These are phyloP conservation scores for Machimus atricapillus DNA, from an alignment of 2,888 invertebrate genomes.

Conservation along the genomic window DNA sequence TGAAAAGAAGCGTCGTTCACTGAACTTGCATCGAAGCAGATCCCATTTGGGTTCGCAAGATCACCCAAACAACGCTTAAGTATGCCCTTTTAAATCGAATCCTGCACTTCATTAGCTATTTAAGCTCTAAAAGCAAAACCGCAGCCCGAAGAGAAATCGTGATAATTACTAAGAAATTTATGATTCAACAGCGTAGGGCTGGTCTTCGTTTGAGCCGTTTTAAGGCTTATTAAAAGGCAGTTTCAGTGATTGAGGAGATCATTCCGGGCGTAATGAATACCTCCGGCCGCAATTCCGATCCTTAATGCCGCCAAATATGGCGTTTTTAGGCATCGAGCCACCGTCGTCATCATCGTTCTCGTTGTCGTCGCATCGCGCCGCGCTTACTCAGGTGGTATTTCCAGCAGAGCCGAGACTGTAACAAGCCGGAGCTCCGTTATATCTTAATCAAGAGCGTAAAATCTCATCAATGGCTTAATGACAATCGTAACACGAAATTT, in stretches of 20 bases:
- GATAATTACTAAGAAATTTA: neutral
- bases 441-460: conserved; percentile 32
- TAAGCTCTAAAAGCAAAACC: neutral
- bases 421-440: neutral
- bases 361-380: neutral
- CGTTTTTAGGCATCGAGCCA: neutral
- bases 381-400: neutral
- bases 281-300: neutral
- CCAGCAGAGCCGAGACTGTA: neutral
- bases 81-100: neutral
- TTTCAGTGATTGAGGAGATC: neutral
- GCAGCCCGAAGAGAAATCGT: neutral
- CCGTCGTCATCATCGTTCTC: neutral
- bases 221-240: neutral
- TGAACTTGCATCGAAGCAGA: neutral
- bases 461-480: conserved; percentile 31
- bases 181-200: neutral
- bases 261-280: neutral
- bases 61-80: neutral
- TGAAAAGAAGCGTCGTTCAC: neutral
- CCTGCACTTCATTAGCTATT: neutral
- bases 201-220: neutral
- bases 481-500: conserved; percentile 26
- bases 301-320: neutral
- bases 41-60: neutral